Conservation (phyloP, 2,797 vertebrate genomes). For the Hafferia zeledoni region DNA sequence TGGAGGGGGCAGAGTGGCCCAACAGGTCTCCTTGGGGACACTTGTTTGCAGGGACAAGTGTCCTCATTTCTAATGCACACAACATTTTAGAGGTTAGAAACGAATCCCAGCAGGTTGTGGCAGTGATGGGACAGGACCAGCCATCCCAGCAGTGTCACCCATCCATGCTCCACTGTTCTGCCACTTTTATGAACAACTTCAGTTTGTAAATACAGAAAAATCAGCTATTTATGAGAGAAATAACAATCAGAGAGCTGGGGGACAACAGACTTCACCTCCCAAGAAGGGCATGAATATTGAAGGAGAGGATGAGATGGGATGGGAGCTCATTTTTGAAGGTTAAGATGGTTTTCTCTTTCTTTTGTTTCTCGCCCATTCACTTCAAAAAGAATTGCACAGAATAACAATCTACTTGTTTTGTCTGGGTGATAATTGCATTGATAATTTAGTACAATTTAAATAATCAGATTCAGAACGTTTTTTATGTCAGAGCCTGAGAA, state of each 20-base stretch:
- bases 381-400: not conserved
- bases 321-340: slow-evolving; percentile 1
- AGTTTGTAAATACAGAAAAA: too few species aligned
- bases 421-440: slow-evolving; percentile 24
- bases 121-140: not conserved
- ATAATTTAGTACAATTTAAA: not conserved
- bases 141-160: rapidly evolving
- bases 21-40: not conserved
- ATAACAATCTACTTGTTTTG: slow-evolving; percentile 41
- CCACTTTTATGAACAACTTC: not conserved
- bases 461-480: not conserved
- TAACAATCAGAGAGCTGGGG: not conserved
- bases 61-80: rapidly evolving
- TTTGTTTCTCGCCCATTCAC: slow-evolving; percentile 8
- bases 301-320: not conserved
- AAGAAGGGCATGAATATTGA: not conserved
- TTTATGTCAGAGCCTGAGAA: not conserved
- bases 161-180: rapidly evolving
- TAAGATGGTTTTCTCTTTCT: not conserved
- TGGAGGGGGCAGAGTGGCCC: not conserved
- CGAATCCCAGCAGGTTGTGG: not conserved
- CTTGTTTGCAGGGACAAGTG: not conserved
- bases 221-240: not conserved
- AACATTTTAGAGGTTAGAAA: not conserved
- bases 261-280: not conserved